phyloP scores from a whole-genome alignment of 2,797 vertebrate species.

The Fratercula arctica region DNA sequence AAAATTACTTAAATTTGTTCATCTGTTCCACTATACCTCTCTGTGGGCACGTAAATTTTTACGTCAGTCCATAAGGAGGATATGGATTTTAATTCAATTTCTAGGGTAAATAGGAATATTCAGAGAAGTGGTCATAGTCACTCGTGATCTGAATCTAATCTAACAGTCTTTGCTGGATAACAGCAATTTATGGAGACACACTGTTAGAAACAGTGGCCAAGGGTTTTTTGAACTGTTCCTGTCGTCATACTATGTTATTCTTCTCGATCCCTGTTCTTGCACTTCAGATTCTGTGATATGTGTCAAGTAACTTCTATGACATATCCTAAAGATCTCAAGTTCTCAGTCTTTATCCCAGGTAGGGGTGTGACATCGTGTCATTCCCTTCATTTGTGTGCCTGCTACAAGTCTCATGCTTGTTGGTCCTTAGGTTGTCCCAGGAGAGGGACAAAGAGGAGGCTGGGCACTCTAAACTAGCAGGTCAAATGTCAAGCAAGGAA shows the following conservation, averaged over 20 bases:
- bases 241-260: background rate
- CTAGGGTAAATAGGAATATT: background rate
- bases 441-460: background rate
- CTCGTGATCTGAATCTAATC: background rate
- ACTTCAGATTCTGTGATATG: background rate
- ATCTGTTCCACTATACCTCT: background rate
- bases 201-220: background rate
- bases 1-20: background rate
- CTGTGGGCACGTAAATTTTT: background rate
- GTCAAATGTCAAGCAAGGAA: background rate
- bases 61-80: background rate
- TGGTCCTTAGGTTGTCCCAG: background rate
- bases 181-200: background rate
- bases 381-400: background rate
- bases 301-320: background rate
- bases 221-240: background rate
- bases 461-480: background rate
- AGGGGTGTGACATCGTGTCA: background rate
- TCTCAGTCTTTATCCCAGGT: background rate
- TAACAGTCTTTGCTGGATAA: background rate
- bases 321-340: background rate
- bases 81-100: background rate
- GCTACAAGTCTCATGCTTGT: background rate
- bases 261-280: background rate
- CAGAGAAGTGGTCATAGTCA: background rate